These are phyloP conservation scores for Chloebia gouldiae DNA, from an alignment of 2,113 vertebrate genomes.

Conservation along the genomic window DNA sequence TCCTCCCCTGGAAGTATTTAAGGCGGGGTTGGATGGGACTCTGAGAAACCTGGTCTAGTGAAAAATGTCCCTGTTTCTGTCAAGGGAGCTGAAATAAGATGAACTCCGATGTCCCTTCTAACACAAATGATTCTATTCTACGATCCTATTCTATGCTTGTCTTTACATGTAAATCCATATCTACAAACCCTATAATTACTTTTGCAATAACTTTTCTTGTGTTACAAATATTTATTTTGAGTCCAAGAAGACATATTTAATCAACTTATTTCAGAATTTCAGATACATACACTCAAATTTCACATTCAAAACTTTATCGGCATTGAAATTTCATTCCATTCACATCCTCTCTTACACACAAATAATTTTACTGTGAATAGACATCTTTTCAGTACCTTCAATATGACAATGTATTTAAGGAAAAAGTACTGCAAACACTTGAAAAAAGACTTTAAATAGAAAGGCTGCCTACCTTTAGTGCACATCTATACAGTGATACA, in stretches of 20 bases:
- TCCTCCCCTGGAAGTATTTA: not conserved
- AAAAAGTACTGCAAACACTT: not conserved
- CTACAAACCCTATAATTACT: not conserved
- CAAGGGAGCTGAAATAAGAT: not conserved
- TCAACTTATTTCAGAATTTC: not conserved
- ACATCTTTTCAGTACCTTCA: not conserved
- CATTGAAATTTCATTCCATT: not conserved
- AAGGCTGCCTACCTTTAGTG: not conserved
- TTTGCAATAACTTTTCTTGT: not conserved
- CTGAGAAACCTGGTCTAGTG: not conserved
- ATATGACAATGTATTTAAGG: not conserved
- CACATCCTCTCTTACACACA: fast-evolving
- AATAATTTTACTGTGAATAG: not conserved
- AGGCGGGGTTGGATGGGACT: not conserved
- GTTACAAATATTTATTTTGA: not conserved
- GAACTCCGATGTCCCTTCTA: not conserved
- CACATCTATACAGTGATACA: not conserved
- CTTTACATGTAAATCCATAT: not conserved
- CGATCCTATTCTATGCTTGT: not conserved
- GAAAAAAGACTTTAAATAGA: not conserved
- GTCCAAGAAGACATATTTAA: not conserved
- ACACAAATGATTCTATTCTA: not conserved
- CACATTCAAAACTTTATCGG: not conserved
- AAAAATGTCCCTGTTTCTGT: not conserved
- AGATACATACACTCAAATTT: not conserved